These are phyloP conservation scores for Paracentrotus lividus DNA, from an alignment of 53 echinoderm and acorn worm genomes.

Conservation along the genomic window DNA sequence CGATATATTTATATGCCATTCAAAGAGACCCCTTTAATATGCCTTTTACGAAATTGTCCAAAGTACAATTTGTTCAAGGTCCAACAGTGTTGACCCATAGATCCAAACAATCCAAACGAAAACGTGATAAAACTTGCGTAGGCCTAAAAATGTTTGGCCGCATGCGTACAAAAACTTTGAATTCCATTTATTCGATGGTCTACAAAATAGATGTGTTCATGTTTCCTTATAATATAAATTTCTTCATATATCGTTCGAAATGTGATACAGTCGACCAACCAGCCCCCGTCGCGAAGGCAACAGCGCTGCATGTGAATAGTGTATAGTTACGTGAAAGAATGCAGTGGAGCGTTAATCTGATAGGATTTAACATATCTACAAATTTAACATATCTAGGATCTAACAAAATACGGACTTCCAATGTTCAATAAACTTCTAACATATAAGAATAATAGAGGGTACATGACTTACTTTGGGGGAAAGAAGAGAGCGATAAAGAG, in stretches of 20 bases:
- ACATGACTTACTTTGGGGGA: constrained; percentile 92
- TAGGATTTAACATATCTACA: no score
- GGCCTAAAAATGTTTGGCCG: background rate
- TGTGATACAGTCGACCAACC: background rate
- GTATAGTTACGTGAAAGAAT: no score
- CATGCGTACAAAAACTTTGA: no score
- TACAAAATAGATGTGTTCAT: no score
- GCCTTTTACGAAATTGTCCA: background rate
- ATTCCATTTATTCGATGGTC: no score
- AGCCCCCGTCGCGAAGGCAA: background rate
- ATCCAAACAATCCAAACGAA: background rate
- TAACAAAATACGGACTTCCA: background rate
- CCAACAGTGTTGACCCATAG: background rate
- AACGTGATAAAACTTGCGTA: background rate
- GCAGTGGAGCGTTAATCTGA: no score
- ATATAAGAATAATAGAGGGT: background rate
- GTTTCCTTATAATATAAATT: no score
- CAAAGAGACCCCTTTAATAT: background rate
- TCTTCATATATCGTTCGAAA: no score
- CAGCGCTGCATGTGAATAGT: no score
- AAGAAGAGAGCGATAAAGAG: constrained; percentile 90
- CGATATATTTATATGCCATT: background rate
- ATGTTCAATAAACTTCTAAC: background rate
- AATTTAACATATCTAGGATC: background rate
- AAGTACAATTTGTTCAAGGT: constrained; percentile 1